Percentiles rank a stretch among this genome's conserved stretches.
Evolutionary conservation across 2,888 invertebrate species (phyloP).

Genomic region (Troilus luridus): DNA sequence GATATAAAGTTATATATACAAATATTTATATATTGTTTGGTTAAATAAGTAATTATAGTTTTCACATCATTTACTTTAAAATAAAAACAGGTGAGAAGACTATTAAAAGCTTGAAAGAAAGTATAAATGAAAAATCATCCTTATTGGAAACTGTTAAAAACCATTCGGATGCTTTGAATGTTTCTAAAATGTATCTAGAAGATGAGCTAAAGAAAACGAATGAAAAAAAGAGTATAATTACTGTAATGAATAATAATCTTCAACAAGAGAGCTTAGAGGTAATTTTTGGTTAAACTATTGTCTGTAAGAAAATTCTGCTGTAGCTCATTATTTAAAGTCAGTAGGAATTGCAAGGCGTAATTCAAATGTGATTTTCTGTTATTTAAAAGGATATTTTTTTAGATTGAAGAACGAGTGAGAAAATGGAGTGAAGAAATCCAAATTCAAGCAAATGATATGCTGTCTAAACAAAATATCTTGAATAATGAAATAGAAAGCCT

Average conservation of each 20-base stretch:
- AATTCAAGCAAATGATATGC: neutral
- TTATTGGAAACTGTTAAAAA: conserved; percentile 10
- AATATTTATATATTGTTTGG: neutral
- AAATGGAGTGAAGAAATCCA: neutral
- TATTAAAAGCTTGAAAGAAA: neutral
- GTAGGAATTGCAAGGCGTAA: neutral
- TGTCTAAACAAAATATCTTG: conserved; percentile 4
- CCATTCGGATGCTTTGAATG: neutral
- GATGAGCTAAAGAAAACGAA: neutral
- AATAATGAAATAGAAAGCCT: conserved; percentile 31
- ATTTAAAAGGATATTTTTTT: neutral
- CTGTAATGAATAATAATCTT: neutral
- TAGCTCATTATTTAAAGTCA: neutral
- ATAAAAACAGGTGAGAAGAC: conserved; percentile 23
- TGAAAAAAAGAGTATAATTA: conserved; percentile 9
- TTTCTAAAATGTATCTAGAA: neutral
- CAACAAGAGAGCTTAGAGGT: neutral
- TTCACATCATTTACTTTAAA: neutral
- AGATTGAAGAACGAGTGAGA: conserved; percentile 2
- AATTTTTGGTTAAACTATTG: neutral
- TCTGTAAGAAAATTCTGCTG: neutral
- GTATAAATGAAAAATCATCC: neutral
- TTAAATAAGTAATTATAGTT: neutral
- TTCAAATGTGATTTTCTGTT: neutral
- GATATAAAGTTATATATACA: neutral